Base-by-base conservation (phyloP, 1,140 invertebrate species). In the Drosophila tropicalis region DNA sequence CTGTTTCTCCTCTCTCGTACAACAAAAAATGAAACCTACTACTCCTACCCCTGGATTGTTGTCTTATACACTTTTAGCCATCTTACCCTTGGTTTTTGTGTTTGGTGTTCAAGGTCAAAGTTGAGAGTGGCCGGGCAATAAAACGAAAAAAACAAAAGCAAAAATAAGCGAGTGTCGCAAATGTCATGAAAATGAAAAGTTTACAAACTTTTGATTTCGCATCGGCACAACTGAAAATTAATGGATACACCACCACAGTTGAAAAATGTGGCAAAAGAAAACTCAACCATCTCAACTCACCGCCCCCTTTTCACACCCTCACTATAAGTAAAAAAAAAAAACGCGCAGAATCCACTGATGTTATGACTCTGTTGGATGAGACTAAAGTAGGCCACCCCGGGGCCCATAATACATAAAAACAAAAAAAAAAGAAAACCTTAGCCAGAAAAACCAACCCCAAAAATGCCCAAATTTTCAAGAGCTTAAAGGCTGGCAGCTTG, bases 101-200 rank as follows among this genome's bases (percentile, higher is more conserved):
- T 57, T 61, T 67, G 64, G 44, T 32, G 76, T 74, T 89, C 84
- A 87, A 87, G 83, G 83, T 87, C 83, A 87, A 68, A 80, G 83
- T 83, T 80, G 66, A 87, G 76, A 64, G 55, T 66, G 13, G n/a
- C 12, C 13, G 9, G 12, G 57, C 4, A 9, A n/a, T 13, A 51
- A 51, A 22, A 51, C 22, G 2, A 51, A 0, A 15, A 41, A 5
- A 9, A n/a, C 7, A 51, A 51, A 51, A 51, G 17, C 7, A 51
- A 44, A 41, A 29, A 41, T 10, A 47, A 47, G 17, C 12, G 17
- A 51, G 44, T 51, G 44, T 51, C 44, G 44, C 44, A 51, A 51
- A 51, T 51, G 44, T 51, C 44, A 51, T 51, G 44, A 51, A 51
- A 51, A 51, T 51, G 44, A 19, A 51, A 51, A 51, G 44, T 51